phyloP scores from a whole-genome alignment of 2,888 invertebrate genomes.

The Zygothrica quintamaculata region DNA sequence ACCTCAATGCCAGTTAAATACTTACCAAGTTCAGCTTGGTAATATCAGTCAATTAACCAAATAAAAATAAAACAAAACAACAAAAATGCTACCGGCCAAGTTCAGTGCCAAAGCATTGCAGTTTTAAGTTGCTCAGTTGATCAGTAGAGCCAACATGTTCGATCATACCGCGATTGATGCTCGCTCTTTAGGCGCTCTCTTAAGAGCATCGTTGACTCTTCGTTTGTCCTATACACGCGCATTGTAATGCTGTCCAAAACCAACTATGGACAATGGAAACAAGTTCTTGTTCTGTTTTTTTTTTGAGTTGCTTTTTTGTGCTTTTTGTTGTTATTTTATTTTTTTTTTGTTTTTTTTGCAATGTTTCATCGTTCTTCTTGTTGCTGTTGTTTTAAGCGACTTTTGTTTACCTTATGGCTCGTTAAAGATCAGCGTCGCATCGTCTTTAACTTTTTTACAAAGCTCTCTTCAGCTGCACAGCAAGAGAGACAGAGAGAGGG shows the following conservation, averaged over 20 bases:
- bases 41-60: constrained; percentile 21
- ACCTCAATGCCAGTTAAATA: neutral
- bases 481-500: constrained; percentile 5
- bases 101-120: constrained; percentile 67
- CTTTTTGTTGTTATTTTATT: constrained; percentile 12
- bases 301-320: constrained; percentile 28
- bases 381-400: constrained; percentile 60
- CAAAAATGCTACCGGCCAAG: constrained; percentile 42
- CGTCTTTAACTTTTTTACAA: constrained; percentile 33
- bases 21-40: neutral
- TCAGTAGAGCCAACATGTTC: constrained; percentile 32
- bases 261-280: constrained; percentile 75
- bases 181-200: constrained; percentile 50
- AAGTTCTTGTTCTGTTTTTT: constrained; percentile 63
- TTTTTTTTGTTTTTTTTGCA: constrained; percentile 38
- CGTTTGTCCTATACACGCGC: constrained; percentile 4
- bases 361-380: constrained; percentile 21
- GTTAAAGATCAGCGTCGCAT: constrained; percentile 57
- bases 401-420: constrained; percentile 76
- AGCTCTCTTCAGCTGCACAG: constrained; percentile 21
- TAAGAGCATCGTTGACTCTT: constrained; percentile 33
- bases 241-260: constrained; percentile 42
- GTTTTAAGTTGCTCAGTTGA: constrained; percentile 21
- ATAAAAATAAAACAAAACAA: neutral
- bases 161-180: constrained; percentile 28